Percentiles rank a stretch among this genome's conserved stretches.
These are phyloP conservation scores for Eurystomus gularis DNA, from an alignment of 2,113 vertebrate species.

Conservation along the genomic window DNA sequence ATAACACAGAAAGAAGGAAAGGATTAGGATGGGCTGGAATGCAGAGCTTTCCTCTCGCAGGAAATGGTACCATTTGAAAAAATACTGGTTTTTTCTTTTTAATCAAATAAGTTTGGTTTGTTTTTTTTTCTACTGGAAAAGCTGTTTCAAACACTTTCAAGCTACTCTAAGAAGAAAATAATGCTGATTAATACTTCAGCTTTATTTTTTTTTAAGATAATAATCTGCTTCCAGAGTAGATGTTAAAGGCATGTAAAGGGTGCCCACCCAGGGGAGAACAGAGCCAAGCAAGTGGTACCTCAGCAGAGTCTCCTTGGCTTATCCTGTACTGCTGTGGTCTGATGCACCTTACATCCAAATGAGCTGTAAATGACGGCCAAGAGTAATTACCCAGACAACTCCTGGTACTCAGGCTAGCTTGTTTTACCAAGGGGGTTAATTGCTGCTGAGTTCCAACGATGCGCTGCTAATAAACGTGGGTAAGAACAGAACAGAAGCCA, in stretches of 20 bases:
- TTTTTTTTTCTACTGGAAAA: not conserved
- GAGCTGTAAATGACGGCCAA: not conserved
- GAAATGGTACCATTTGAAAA: slow-evolving; percentile 11
- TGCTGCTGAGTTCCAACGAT: not conserved
- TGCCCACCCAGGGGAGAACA: not conserved
- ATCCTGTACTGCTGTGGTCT: not conserved
- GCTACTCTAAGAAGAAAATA: not conserved
- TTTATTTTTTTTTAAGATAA: not conserved
- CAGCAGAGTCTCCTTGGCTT: not conserved
- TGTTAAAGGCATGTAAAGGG: not conserved
- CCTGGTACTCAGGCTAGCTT: not conserved
- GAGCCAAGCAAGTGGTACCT: not conserved
- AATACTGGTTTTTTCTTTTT: not conserved
- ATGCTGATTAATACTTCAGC: not conserved
- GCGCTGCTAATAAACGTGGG: slow-evolving; percentile 52
- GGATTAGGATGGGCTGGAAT: slow-evolving; percentile 38
- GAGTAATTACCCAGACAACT: not conserved
- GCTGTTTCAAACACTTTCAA: not conserved
- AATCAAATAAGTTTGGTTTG: not conserved
- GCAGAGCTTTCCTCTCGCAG: slow-evolving; percentile 22
- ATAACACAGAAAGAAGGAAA: slow-evolving; percentile 42
- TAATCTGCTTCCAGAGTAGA: not conserved
- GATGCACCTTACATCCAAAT: not conserved
- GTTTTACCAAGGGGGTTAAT: slow-evolving; percentile 7
- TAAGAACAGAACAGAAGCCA: not conserved